Base-by-base conservation (phyloP, 2,888 invertebrate genomes). In the Chymomyza fuscimana region DNA sequence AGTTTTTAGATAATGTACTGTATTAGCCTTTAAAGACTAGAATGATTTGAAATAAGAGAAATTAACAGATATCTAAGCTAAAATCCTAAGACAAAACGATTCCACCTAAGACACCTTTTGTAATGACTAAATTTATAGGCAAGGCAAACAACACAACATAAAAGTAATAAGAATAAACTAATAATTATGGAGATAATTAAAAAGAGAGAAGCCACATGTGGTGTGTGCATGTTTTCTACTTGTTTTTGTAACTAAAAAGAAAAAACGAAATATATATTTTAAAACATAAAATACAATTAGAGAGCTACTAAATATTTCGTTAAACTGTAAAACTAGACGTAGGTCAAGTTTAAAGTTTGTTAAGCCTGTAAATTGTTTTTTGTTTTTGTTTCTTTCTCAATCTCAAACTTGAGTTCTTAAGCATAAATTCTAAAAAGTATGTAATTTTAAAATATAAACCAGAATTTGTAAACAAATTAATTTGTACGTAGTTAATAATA, bases 51-150 rank as follows among this genome's bases (percentile, higher is more conserved):
- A 87, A 83, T 87, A 86, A 86, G 86, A 70, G 86, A 73, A 40
- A 63, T 72, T 67, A 74, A 64, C 32, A 73, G 73, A 71, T 83
- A 86, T 83, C 86, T 87, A 87, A 84, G 84, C 87, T 87, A 87
- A 84, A 87, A 83, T 84, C 84, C 84, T 87, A 84, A 84, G 87
- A 86, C 86, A 84, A 86, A 84, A 84, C 87, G 84, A 84, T 87
- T 84, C 87, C 84, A 87, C 87, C 87, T 87, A 86, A 81, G 84
- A 87, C 82, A 82, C 86, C 80, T 85, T 70, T 84, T 87, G 83
- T 83, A 86, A 83, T 70, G 78, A 83, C 74, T 85, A 86, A 59
- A 83, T 85, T 83, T 85, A 79, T 80, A 76, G 76, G 64, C 52
- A 54, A 73, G 82, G 76, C 19, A 58, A 15, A 71, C 72, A 65